Percentiles rank a stretch among this genome's conserved stretches.
Evolutionary conservation across 2,888 invertebrate species (phyloP).

Genomic region (Neoaliturus tenellus): DNA sequence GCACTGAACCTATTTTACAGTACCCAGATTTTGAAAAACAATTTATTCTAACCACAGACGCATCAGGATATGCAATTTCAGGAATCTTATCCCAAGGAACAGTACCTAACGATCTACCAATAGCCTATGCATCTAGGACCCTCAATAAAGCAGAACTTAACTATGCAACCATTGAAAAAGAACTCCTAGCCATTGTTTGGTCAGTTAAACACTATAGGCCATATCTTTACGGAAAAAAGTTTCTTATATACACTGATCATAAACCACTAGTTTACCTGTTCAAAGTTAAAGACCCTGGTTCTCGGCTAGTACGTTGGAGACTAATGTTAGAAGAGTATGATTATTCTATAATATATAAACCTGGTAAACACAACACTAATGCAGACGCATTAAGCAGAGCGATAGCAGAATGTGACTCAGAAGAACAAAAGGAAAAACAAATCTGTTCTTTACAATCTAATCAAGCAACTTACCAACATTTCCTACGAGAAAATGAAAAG

Average conservation of each 20-base stretch:
- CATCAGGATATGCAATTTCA: conserved; percentile 42
- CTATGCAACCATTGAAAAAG: conserved; percentile 44
- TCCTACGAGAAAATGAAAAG: neutral
- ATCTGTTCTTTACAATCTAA: conserved; percentile 65
- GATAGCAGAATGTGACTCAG: neutral
- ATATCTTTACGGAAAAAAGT: conserved; percentile 23
- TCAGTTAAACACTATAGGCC: conserved; percentile 30
- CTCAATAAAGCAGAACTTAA: conserved; percentile 55
- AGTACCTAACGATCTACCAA: conserved; percentile 11
- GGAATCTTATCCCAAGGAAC: conserved; percentile 50
- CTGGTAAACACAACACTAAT: neutral
- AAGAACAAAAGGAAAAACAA: too few relatives aligned
- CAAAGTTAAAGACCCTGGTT: neutral
- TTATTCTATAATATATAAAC: neutral
- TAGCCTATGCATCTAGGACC: neutral
- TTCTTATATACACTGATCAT: conserved; percentile 45
- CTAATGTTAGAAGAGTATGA: conserved; percentile 32
- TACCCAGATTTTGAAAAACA: conserved; percentile 52
- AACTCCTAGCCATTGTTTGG: conserved; percentile 48
- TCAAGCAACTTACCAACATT: conserved; percentile 65
- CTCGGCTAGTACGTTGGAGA: neutral
- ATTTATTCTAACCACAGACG: conserved; percentile 57
- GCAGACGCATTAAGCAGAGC: neutral
- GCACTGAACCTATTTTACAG: conserved; percentile 3
- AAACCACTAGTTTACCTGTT: conserved; percentile 8